Evolutionary conservation across 2,888 invertebrate genomes (phyloP), one percentile per base, ranked within the genome.

Genomic region (Agrochola lota): DNA sequence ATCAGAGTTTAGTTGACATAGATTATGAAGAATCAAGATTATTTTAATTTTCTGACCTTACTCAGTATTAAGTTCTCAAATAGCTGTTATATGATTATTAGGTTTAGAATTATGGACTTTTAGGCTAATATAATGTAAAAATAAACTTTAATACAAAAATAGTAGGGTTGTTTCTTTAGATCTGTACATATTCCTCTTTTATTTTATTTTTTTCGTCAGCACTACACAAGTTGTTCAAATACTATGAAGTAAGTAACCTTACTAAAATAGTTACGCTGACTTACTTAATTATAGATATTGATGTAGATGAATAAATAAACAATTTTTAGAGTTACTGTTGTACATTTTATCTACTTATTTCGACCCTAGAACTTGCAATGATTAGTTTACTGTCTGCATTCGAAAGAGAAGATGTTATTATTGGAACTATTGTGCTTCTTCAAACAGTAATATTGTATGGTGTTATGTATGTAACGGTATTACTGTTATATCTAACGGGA

Each of bases 41-140:
- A 91, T 90, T 92, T 89, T 86, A 91, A 91, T 92, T 94, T 92
- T 79, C 92, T 93, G 93, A 94, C 93, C 92, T 94, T 90, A 93
- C 93, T 94, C 96, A 96, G 96, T 96, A 96, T 96, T 96, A 96
- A 95, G 95, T 95, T 96, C 94, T 95, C 94, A 95, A 95, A 94
- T 95, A 95, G 93, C 88, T 94, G 93, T 95, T 94, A 92, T 89
- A 89, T 90, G 91, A 89, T 89, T 90, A 90, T 86, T 95, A 95
- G 94, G 95, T 81, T 91, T 95, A 95, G 90, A 91, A 86, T 91
- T 92, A 93, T 93, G 91, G 92, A 94, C 91, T 92, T 92, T 82
- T 96, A 96, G 95, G 95, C 87, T 93, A 93, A 93, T 92, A 85
- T 91, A 91, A 94, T 95, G 94, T 95, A 94, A 92, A 87, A 96